Base-by-base conservation (phyloP, 2,797 vertebrate genomes). In the Borostomias antarcticus region DNA sequence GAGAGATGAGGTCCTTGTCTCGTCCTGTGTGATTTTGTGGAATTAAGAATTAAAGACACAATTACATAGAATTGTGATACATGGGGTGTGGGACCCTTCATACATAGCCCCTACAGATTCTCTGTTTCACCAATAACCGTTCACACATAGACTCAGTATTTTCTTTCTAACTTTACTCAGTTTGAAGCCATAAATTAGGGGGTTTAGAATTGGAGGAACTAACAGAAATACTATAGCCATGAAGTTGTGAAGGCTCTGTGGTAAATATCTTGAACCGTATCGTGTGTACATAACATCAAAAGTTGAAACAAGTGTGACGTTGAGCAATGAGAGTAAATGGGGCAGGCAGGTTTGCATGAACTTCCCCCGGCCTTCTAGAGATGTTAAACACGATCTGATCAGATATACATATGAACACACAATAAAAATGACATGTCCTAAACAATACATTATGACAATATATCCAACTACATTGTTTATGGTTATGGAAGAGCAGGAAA, bases 401-500 rank as follows among this genome's bases (percentile, higher is more conserved):
- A 66, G 10, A 30, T 47, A 30, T 7, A 47, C 19, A 17, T 66
- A 66, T 17, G 64, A 66, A 43, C 28, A 48, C n/a, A 66, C 1
- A 33, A 66, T 57, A 10, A 58, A 43, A 28, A 58, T 8, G 9
- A 21, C 40, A 17, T 56, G 64, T 13, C 25, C 53, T n/a, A 58
- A 7, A 29, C 45, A 58, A 28, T 58, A 45, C 5, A 21, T 8
- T 19, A 57, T 66, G 23, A 57, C 54, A 58, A 66, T 50, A 45
- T 45, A 47, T 7, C 52, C 52, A 45, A 58, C n/a, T 10, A 47
- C n/a, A 13, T 8, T 58, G 43, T 53, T 57, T 7, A 30, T 13
- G 4, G 25, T 29, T 7, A 37, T 45, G 35, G 51, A 45, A 33
- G 56, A 66, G 61, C 82, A 84, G 26, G 82, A 61, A 29, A 82